Evolutionary conservation across 2,888 invertebrate genomes (phyloP), one percentile per base, ranked within the genome.

Genomic region (Chloromyia formosa): DNA sequence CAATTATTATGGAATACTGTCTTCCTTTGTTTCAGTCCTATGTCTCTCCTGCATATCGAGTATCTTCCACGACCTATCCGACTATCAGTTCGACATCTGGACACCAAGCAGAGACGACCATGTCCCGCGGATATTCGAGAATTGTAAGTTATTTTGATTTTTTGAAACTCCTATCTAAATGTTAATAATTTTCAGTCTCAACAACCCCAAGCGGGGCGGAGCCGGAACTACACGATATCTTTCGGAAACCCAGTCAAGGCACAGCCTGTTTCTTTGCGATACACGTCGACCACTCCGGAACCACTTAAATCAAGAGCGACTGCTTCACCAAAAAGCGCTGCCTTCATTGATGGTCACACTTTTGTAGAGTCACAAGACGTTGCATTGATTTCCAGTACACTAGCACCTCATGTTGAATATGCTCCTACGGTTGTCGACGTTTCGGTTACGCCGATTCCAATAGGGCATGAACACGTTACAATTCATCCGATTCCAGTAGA

Each of bases 371-470:
- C 54, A 3, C 68, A 68, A 75, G 10, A 49, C n/a, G 42, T 49
- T 49, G 69, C 45, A 53, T 58, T 14, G 62, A 66, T 61, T 68
- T 74, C 23, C 62, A 27, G 23, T 42, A 54, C 56, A 14, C 4
- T 49, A 49, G 3, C 10, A 49, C 60, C 58, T 1, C 81, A 84
- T 42, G 83, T 83, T 73, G 83, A 83, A 76, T 12, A 56, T 1
- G 84, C 87, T n/a, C 86, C 86, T 27, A 86, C 86, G 20, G 84
- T 86, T 1, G 86, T 87, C 74, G 85, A 87, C 77, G 84, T 87
- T 1, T 87, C 88, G 49, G 85, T 87, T 5, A 86, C 87, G 14
- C 85, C 85, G 23, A 81, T 84, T 77, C 85, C 86, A 78, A 85
- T 86, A 69, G 86, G 87, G 54, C 88, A 86, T 3, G 86, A 87